Base-by-base conservation (phyloP, 2,113 vertebrate species). In the Triplophysa siluroides region DNA sequence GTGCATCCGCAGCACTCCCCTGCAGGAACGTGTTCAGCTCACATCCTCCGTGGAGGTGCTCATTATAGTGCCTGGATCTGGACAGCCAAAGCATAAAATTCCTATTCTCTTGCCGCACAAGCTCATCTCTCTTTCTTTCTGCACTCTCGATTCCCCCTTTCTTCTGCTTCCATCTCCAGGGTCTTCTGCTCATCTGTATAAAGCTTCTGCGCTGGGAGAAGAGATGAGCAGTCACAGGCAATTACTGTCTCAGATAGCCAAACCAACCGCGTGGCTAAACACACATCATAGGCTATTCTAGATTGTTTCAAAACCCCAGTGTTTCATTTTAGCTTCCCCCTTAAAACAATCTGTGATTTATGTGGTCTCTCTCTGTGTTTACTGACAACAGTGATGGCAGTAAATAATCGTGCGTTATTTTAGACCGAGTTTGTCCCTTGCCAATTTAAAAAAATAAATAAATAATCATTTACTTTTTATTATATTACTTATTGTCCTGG, bases 171-270 rank as follows among this genome's bases (percentile, higher is more conserved):
- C 24, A 23, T 65, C 29, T 45, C 45, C 21, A 41, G 45, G 19
- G 67, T 38, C 19, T 64, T 72, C 68, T 52, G 19, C 24, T 69
- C 69, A 45, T 70, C 14, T 1, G 74, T 45, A 23, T 67, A 70
- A n/a, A 54, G 66, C 63, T 76, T 21, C 52, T 52, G 60, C 23
- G 16, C 52, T 73, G 43, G 43, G 26, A 62, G 72, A 65, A 67
- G 41, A 61, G 64, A 72, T 2, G 52, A 47, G 26, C 18, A 47
- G 64, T 65, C 64, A 76, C 52, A 72, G 81, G 45, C 81, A 76
- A 73, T 80, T 71, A 74, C n/a, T 29, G 23, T 29, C 38, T 70
- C 11, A 63, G 56, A 66, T 81, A 66, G 65, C 54, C 56, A 70
- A 62, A 52, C 19, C 47, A 38, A 19, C 23, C 50, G 23, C 41